Evolutionary conservation across 2,888 invertebrate species (phyloP).

Genomic region (Trissolcus japonicus): DNA sequence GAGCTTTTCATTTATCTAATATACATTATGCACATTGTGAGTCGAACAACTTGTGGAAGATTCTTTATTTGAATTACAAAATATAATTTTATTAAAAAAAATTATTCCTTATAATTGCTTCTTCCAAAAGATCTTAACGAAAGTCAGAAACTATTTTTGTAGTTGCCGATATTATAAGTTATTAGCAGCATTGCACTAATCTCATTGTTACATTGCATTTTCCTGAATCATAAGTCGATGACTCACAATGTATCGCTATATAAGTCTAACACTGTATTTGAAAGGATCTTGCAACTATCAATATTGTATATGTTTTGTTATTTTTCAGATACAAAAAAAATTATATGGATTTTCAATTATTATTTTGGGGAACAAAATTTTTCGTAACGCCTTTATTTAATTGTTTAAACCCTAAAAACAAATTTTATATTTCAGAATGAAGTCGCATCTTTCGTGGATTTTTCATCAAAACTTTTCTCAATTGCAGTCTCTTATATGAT

Average conservation of each 20-base stretch:
- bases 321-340: slow-evolving; percentile 19
- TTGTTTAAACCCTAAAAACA: too few species aligned
- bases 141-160: not conserved
- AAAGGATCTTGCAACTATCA: not conserved
- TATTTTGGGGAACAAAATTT: too few species aligned
- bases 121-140: not conserved
- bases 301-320: slow-evolving; percentile 8
- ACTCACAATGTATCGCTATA: slow-evolving; percentile 29
- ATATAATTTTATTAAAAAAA: too few species aligned
- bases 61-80: not conserved
- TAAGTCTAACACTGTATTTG: slow-evolving; percentile 13
- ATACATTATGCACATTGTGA: slow-evolving; percentile 30
- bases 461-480: too few species aligned
- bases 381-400: too few species aligned
- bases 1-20: slow-evolving; percentile 29
- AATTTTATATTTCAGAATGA: too few species aligned
- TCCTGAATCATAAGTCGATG: slow-evolving; percentile 20
- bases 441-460: too few species aligned
- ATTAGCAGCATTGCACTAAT: not conserved
- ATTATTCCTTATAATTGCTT: too few species aligned
- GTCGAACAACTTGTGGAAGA: slow-evolving; percentile 27
- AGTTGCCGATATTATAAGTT: not conserved
- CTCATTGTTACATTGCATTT: too few species aligned
- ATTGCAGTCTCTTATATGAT: too few species aligned
- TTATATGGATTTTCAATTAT: slow-evolving; percentile 1